These are phyloP conservation scores for Luperina nickerlii DNA, from an alignment of 2,888 invertebrate genomes.

Conservation along the genomic window DNA sequence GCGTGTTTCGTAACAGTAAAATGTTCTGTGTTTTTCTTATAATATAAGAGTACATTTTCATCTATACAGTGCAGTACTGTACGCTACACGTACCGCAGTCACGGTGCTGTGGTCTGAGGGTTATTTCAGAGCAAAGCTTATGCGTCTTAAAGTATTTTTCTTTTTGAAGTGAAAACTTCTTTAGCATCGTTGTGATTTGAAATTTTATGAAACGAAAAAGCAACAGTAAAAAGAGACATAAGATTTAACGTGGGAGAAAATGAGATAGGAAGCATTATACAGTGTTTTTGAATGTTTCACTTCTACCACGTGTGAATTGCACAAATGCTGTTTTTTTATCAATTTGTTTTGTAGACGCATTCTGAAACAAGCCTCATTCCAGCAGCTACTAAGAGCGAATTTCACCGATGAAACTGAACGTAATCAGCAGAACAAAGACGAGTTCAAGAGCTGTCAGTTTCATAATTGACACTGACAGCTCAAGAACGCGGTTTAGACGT, in stretches of 20 bases:
- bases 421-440: background rate
- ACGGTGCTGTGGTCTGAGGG: constrained; percentile 9
- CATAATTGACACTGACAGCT: no score
- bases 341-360: no score
- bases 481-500: background rate
- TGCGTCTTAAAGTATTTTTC: background rate
- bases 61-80: background rate
- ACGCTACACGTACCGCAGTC: background rate
- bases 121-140: constrained; percentile 11
- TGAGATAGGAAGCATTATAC: no score
- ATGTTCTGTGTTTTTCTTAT: background rate
- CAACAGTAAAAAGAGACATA: no score
- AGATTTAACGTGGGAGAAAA: no score
- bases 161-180: no score
- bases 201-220: no score
- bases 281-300: no score
- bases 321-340: no score
- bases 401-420: no score
- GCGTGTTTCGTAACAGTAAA: background rate
- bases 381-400: background rate
- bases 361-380: background rate
- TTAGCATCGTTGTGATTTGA: no score
- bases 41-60: background rate
- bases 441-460: background rate
- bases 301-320: no score